phyloP scores from a whole-genome alignment of 2,888 invertebrate species.

The Eupithecia centaureata region DNA sequence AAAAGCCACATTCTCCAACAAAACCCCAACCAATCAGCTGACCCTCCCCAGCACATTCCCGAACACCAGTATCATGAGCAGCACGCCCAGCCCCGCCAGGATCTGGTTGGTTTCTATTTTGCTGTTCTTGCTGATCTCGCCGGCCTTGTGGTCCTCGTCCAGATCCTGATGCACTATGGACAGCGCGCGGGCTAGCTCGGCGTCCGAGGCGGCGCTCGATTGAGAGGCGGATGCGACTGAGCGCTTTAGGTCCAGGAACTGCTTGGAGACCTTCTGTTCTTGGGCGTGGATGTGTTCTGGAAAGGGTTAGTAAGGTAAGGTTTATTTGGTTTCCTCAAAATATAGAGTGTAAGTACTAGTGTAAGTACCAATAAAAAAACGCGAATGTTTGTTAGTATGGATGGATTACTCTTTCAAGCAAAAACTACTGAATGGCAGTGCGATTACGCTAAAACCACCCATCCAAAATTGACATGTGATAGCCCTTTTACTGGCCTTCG shows the following conservation, averaged over 20 bases:
- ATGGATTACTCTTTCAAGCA: no score
- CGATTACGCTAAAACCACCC: no score
- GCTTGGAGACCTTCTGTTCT: conserved; percentile 63
- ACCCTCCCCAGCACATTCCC: conserved; percentile 69
- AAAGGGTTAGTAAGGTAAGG: no score
- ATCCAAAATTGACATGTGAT: no score
- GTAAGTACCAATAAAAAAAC: no score
- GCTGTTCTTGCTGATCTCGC: conserved; percentile 41
- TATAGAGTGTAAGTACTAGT: no score
- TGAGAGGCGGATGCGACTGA: conserved; percentile 67
- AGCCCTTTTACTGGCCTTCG: no score
- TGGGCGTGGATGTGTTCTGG: conserved; percentile 74
- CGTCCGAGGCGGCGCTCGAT: conserved; percentile 72
- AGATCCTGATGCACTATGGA: conserved; percentile 72
- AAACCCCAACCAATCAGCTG: conserved; percentile 59
- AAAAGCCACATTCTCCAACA: no score
- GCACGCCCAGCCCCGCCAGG: conserved; percentile 66
- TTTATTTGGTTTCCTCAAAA: no score
- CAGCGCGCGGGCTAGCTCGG: conserved; percentile 68
- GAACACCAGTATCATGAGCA: conserved; percentile 67
- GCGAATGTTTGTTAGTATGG: no score
- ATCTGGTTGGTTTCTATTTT: conserved; percentile 66
- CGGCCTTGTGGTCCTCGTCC: conserved; percentile 64
- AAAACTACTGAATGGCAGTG: no score
- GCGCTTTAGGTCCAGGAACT: conserved; percentile 69